Evolutionary conservation across 2,797 vertebrate genomes (phyloP).

Genomic region (Cyclura pinguis): DNA sequence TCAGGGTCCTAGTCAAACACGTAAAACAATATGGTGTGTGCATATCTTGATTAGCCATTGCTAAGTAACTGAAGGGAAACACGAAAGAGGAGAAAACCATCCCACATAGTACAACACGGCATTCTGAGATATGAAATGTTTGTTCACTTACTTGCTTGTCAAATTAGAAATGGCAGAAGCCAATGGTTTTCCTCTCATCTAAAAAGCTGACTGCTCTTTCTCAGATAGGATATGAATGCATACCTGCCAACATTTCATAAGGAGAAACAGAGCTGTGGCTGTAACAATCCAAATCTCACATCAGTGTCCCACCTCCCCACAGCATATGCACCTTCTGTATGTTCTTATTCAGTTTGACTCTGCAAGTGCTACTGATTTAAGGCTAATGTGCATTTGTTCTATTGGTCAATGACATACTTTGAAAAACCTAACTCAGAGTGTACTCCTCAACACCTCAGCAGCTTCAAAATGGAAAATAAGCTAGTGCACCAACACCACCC

Average conservation of each 20-base stretch:
- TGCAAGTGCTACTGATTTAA: background rate
- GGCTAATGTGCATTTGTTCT: background rate
- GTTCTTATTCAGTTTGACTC: background rate
- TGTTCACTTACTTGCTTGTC: constrained; percentile 69
- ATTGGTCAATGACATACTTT: background rate
- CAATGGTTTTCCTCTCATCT: background rate
- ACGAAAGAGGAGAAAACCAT: constrained; percentile 73
- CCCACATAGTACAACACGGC: constrained; percentile 67
- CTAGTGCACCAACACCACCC: too few species aligned
- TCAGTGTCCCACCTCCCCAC: background rate
- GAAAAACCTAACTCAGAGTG: background rate
- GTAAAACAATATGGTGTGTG: constrained; percentile 88
- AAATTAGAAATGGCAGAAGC: background rate
- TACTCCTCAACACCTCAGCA: too few species aligned
- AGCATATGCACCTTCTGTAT: background rate
- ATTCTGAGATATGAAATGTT: constrained; percentile 77
- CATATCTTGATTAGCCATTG: constrained; percentile 87
- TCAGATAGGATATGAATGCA: background rate
- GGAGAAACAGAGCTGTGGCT: background rate
- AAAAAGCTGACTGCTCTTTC: constrained; percentile 4
- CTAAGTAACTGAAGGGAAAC: constrained; percentile 84
- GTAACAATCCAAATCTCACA: background rate
- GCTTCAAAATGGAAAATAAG: too few species aligned
- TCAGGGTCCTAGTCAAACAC: constrained; percentile 90
- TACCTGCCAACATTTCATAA: background rate